phyloP scores from a whole-genome alignment of 2,797 vertebrate genomes.

The Euphonia xanthogaster region DNA sequence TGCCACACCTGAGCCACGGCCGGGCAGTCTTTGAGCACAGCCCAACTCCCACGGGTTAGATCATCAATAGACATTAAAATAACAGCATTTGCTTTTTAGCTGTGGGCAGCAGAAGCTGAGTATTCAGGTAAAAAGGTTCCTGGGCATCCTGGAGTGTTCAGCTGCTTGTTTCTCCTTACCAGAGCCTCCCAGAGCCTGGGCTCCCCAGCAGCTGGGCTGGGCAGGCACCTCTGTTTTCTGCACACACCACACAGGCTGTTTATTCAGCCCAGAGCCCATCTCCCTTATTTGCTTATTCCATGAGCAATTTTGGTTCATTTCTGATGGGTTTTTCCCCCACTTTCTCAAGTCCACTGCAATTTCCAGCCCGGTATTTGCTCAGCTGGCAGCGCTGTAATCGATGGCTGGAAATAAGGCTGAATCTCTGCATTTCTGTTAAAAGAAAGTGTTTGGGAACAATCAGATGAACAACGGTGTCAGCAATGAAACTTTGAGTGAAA shows the following conservation, averaged over 20 bases:
- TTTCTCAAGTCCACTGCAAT: neutral
- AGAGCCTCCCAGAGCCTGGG: fast-evolving
- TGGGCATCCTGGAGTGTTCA: neutral
- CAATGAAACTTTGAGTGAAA: neutral
- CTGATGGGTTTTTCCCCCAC: neutral
- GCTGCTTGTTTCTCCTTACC: neutral
- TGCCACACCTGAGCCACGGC: neutral
- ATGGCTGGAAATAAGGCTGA: neutral
- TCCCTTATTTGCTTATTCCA: constrained; percentile 6
- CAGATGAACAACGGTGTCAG: neutral
- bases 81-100: neutral
- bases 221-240: neutral
- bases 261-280: neutral
- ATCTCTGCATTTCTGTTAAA: neutral
- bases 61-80: neutral
- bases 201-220: fast-evolving
- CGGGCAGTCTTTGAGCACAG: fast-evolving
- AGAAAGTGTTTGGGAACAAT: neutral
- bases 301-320: neutral
- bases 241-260: neutral
- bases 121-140: neutral
- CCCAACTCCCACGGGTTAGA: fast-evolving
- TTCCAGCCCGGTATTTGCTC: neutral
- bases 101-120: neutral
- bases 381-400: neutral